Percentiles rank a stretch among this genome's conserved stretches.
These are phyloP conservation scores for Eublepharis macularius DNA, from an alignment of 2,113 vertebrate species.

Conservation along the genomic window DNA sequence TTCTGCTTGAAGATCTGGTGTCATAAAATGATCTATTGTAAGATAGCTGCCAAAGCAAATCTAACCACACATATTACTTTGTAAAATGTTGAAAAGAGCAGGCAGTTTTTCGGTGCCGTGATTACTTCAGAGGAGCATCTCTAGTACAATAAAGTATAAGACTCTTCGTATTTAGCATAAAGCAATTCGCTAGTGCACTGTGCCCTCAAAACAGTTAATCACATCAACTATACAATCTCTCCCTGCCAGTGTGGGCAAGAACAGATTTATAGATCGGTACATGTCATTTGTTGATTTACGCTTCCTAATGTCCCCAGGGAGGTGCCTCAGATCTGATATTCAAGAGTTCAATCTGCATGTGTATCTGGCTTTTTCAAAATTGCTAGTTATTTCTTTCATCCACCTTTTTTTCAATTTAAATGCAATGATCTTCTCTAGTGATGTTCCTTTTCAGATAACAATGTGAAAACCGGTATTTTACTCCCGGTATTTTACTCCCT, in stretches of 20 bases:
- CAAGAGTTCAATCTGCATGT: background rate
- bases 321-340: background rate
- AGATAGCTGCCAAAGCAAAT: background rate
- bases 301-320: background rate
- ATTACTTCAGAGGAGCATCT: background rate
- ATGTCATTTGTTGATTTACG: conserved; percentile 5
- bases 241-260: background rate
- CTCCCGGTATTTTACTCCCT: background rate
- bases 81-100: background rate
- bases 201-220: background rate
- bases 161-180: background rate
- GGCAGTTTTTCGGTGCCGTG: background rate
- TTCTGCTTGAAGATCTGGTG: background rate
- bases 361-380: background rate
- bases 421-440: background rate
- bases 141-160: background rate
- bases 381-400: background rate
- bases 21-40: background rate
- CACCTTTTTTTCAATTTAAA: background rate
- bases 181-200: background rate
- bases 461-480: background rate
- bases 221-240: background rate
- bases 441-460: background rate
- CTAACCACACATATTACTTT: background rate
- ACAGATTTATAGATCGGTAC: conserved; percentile 2